A percentile compares a stretch with the other conserved stretches of the same genome.
Conservation (phyloP, 2,888 invertebrate genomes). For the Holacanthella duospinosa region DNA sequence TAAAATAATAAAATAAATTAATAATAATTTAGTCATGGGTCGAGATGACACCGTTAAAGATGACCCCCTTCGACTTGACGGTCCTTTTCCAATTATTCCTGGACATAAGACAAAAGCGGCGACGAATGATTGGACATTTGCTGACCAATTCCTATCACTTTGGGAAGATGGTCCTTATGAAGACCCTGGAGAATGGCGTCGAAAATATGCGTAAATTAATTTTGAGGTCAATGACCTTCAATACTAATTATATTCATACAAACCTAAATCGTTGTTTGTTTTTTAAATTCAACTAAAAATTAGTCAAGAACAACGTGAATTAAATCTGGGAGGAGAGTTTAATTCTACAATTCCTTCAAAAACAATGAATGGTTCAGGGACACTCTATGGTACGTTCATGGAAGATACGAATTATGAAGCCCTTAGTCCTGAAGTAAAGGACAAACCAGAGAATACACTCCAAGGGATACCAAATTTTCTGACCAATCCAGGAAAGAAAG, state of each 20-base stretch:
- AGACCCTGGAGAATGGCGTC: constrained; percentile 1
- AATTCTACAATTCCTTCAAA: not conserved
- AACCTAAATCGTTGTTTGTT: not conserved
- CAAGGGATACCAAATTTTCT: constrained; percentile 38
- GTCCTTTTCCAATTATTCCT: constrained; percentile 24
- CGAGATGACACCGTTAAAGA: constrained; percentile 23
- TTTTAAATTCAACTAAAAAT: not conserved
- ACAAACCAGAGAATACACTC: constrained; percentile 11
- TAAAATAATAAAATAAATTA: not conserved
- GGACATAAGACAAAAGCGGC: constrained; percentile 34
- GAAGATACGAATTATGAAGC: constrained; percentile 13
- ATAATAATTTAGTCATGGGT: constrained; percentile 29
- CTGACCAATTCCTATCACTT: constrained; percentile 25
- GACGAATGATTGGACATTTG: constrained; percentile 35
- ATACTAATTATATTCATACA: not conserved
- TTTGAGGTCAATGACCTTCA: not conserved
- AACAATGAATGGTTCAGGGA: constrained; percentile 3
- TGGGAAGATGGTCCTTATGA: constrained; percentile 29
- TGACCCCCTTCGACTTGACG: constrained; percentile 26
- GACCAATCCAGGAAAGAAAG: constrained; percentile 44
- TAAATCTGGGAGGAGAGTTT: not conserved
- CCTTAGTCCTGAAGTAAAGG: constrained; percentile 32
- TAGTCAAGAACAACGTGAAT: not conserved
- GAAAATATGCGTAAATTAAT: not conserved
- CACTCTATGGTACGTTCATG: constrained; percentile 4